Percentiles rank a stretch among this genome's conserved stretches.
Evolutionary conservation across 2,888 invertebrate species (phyloP).

Genomic region (Alentia gelatinosa): DNA sequence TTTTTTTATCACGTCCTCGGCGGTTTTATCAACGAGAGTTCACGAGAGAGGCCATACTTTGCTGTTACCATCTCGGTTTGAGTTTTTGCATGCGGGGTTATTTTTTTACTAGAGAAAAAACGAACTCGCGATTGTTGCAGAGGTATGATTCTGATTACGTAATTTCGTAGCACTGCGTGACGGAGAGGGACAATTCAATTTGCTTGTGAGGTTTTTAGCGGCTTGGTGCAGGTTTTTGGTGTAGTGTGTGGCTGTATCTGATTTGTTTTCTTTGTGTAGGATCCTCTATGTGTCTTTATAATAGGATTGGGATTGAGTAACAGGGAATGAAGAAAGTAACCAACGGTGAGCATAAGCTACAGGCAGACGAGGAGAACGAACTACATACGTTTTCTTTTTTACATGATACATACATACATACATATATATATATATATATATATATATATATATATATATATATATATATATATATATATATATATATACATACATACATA

Average conservation of each 20-base stretch:
- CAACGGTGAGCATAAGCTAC: no score
- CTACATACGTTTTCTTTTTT: no score
- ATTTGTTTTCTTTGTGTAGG: background rate
- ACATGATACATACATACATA: no score
- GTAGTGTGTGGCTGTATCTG: background rate
- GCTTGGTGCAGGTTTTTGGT: background rate
- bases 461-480: background rate
- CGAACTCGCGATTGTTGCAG: background rate
- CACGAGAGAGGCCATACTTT: background rate
- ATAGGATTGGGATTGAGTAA: no score
- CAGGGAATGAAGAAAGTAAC: no score
- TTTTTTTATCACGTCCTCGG: slow-evolving; percentile 11
- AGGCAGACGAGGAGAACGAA: no score
- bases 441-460: no score
- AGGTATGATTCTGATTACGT: slow-evolving; percentile 12
- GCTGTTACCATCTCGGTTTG: background rate
- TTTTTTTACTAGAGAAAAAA: background rate
- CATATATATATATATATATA: no score
- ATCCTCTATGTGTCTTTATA: no score
- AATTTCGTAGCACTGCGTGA: background rate
- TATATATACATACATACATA: background rate
- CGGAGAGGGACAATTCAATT: background rate
- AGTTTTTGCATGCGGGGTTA: background rate
- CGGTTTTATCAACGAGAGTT: no score
- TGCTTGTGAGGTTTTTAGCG: background rate